Conservation (phyloP, 2,888 invertebrate species). For the Tipula unca region DNA sequence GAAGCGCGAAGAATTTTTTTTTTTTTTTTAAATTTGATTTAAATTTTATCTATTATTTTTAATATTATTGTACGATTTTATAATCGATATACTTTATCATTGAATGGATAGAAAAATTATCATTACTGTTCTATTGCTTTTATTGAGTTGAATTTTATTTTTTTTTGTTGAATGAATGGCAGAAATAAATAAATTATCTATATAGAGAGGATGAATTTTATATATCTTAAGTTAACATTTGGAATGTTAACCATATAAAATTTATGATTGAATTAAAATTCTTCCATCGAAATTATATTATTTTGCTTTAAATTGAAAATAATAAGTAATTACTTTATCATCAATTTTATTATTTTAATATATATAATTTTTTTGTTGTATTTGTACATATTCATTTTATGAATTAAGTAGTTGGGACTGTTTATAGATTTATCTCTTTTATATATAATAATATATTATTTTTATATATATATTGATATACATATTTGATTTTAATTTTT, state of each 20-base stretch:
- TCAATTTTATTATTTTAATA: conserved; percentile 17
- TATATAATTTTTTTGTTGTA: conserved; percentile 17
- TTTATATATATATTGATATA: neutral
- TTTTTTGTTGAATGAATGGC: conserved; percentile 17
- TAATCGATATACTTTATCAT: neutral
- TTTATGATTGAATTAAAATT: neutral
- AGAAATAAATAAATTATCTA: conserved; percentile 15
- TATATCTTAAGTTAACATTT: conserved; percentile 14
- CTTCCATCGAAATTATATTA: conserved; percentile 14
- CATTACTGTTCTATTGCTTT: neutral
- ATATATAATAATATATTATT: conserved; percentile 16
- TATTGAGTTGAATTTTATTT: neutral
- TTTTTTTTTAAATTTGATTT: neutral
- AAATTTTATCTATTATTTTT: neutral
- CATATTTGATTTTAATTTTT: neutral
- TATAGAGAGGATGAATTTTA: neutral
- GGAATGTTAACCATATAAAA: neutral
- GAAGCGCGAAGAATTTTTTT: neutral
- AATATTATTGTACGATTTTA: neutral
- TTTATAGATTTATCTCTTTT: conserved; percentile 3
- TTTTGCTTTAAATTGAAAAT: conserved; percentile 16
- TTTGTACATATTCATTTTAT: conserved; percentile 16
- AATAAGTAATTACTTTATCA: conserved; percentile 18
- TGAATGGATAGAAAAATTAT: conserved; percentile 18
- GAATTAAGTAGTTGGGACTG: conserved; percentile 14